These are phyloP conservation scores for Lepidurus packardi DNA, from an alignment of 1,140 invertebrate species.

Conservation along the genomic window DNA sequence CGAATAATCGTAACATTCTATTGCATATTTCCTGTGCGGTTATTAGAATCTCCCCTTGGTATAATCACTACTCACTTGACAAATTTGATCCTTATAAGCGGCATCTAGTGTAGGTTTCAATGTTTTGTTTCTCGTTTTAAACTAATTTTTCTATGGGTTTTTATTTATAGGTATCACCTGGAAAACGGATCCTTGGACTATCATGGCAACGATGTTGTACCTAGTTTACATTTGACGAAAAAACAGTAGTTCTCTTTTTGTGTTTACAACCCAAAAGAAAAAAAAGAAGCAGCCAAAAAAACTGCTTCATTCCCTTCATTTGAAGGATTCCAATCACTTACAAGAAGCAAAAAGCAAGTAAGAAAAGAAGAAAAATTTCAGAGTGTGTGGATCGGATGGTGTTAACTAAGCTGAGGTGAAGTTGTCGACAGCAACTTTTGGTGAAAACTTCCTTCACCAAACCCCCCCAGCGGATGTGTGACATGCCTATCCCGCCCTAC, in stretches of 20 bases:
- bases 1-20: too few species aligned
- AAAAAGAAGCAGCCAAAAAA: too few species aligned
- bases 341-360: too few species aligned
- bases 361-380: not conserved
- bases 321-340: too few species aligned
- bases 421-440: not conserved
- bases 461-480: conserved; percentile 4
- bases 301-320: too few species aligned
- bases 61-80: not conserved
- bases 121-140: not conserved
- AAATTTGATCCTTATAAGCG: not conserved
- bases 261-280: too few species aligned
- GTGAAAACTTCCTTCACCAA: not conserved
- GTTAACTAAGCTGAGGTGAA: not conserved
- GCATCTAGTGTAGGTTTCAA: not conserved
- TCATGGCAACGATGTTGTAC: not conserved
- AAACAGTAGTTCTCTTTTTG: too few species aligned
- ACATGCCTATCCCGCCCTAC: conserved; percentile 41
- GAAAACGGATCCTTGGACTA: not conserved
- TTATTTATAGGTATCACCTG: not conserved
- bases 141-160: not conserved
- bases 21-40: too few species aligned
- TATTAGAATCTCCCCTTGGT: too few species aligned
- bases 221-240: not conserved
- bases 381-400: not conserved